phyloP scores from a whole-genome alignment of 1,140 invertebrate species.

The Cataglyphis hispanica region DNA sequence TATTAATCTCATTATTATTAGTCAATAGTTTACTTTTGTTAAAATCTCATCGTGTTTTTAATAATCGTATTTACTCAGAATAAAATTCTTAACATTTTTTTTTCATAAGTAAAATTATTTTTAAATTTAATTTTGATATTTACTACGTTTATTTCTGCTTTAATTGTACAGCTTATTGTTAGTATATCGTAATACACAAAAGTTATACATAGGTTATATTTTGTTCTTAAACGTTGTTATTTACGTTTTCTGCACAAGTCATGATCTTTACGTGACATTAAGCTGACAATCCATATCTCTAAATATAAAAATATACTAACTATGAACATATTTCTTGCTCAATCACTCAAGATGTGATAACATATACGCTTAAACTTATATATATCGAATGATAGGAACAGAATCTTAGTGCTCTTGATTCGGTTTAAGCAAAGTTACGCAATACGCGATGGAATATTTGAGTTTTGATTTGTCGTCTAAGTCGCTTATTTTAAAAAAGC shows the following conservation, averaged over 20 bases:
- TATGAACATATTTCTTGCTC: neutral
- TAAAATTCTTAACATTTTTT: neutral
- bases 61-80: too few relatives aligned
- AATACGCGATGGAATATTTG: constrained; percentile 87
- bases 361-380: constrained; percentile 2
- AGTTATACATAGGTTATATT: neutral
- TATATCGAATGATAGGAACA: neutral
- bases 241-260: neutral
- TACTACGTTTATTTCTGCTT: neutral
- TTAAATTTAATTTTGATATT: neutral
- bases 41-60: too few relatives aligned
- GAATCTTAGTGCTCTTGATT: neutral
- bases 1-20: too few relatives aligned
- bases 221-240: neutral
- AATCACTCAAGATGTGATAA: constrained; percentile 8
- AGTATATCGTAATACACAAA: neutral
- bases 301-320: neutral
- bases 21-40: too few relatives aligned
- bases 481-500: constrained; percentile 85
- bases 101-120: neutral
- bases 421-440: neutral
- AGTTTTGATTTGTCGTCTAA: constrained; percentile 87
- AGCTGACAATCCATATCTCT: neutral
- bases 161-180: neutral
- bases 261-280: neutral